Percentiles rank a stretch among this genome's conserved stretches.
Evolutionary conservation across 2,888 invertebrate genomes (phyloP).

Genomic region (Malacosoma neustria): DNA sequence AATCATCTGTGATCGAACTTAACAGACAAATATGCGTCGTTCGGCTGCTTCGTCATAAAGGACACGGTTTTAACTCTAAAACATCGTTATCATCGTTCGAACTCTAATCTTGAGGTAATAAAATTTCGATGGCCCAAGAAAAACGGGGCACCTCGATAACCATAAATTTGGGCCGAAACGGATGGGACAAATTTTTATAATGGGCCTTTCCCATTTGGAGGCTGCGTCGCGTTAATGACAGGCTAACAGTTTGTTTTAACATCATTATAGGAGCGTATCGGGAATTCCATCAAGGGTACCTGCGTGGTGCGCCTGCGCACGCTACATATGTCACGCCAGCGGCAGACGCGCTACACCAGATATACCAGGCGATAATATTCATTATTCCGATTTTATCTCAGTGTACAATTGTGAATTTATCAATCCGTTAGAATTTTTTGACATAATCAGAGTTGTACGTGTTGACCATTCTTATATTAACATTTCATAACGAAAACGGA

Average conservation of each 20-base stretch:
- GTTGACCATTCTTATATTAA: too few species aligned
- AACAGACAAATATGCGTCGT: too few species aligned
- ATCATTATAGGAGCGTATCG: slow-evolving; percentile 72
- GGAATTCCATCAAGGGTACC: slow-evolving; percentile 66
- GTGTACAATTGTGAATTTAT: slow-evolving; percentile 16
- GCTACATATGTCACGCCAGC: slow-evolving; percentile 35
- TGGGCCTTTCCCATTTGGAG: slow-evolving; percentile 66
- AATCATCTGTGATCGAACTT: too few species aligned
- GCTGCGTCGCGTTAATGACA: slow-evolving; percentile 68
- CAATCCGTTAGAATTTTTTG: not conserved
- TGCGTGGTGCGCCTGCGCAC: slow-evolving; percentile 27
- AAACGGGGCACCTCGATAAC: slow-evolving; percentile 67
- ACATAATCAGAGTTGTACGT: not conserved
- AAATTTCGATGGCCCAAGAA: slow-evolving; percentile 63
- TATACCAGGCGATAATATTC: slow-evolving; percentile 15
- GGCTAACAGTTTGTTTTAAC: slow-evolving; percentile 74
- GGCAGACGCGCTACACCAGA: slow-evolving; percentile 25
- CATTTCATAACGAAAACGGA: too few species aligned
- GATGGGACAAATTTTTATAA: slow-evolving; percentile 76
- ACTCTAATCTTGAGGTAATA: slow-evolving; percentile 68
- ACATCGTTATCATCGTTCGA: slow-evolving; percentile 69
- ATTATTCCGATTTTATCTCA: not conserved
- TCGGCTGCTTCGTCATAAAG: slow-evolving; percentile 37
- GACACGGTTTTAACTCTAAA: slow-evolving; percentile 54
- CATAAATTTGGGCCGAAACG: slow-evolving; percentile 71